phyloP scores from a whole-genome alignment of 2,113 vertebrate genomes.

The Perognathus longimembris region DNA sequence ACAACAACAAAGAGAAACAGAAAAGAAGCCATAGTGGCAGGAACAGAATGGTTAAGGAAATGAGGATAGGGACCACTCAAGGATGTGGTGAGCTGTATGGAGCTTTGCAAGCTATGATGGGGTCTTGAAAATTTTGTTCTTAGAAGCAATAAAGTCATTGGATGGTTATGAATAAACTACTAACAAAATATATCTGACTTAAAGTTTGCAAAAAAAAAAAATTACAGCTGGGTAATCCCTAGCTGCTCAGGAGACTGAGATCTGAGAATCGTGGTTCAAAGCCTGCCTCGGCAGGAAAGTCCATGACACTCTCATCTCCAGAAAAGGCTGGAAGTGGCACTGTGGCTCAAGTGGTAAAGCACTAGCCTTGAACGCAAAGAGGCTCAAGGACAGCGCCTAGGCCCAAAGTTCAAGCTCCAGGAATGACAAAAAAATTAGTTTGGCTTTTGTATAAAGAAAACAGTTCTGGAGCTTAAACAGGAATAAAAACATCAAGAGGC shows the following conservation, averaged over 20 bases:
- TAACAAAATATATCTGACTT: constrained; percentile 18
- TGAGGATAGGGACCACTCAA: not conserved
- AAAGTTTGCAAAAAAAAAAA: not conserved
- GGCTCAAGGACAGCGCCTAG: too few relatives aligned
- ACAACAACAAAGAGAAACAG: not conserved
- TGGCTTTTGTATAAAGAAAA: constrained; percentile 22
- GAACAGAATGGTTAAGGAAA: not conserved
- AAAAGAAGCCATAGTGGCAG: not conserved
- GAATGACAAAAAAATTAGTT: not conserved
- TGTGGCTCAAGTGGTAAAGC: too few relatives aligned
- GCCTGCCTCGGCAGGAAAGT: too few relatives aligned
- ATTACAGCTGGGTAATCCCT: too few relatives aligned
- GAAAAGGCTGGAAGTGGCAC: too few relatives aligned
- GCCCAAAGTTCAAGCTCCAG: too few relatives aligned
- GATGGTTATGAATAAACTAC: not conserved
- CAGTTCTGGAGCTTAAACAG: not conserved
- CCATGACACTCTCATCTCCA: too few relatives aligned
- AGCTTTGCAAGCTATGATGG: not conserved
- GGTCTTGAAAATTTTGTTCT: constrained; percentile 31
- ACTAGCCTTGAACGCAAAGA: too few relatives aligned
- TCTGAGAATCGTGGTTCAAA: too few relatives aligned
- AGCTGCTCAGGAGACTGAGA: too few relatives aligned
- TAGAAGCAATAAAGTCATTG: not conserved
- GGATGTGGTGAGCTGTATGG: not conserved
- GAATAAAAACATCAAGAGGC: not conserved